These are phyloP conservation scores for Zaprionus obscuricornis DNA, from an alignment of 2,888 invertebrate genomes.

Conservation along the genomic window DNA sequence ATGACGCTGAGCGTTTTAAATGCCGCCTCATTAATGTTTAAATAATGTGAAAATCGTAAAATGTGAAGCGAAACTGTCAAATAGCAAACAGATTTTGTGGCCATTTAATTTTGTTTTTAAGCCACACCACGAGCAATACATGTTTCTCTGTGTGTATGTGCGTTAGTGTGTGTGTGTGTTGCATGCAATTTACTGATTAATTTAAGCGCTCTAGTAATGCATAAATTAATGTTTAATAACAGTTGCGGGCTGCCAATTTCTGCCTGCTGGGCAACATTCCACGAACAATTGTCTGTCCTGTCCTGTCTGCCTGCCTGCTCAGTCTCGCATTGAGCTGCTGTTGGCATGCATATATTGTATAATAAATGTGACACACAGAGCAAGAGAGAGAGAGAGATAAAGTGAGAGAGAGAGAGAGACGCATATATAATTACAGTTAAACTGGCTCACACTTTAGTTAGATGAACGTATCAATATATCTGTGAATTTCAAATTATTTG, in stretches of 20 bases:
- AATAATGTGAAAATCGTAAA: too few relatives aligned
- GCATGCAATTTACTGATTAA: conserved; percentile 68
- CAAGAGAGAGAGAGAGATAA: background rate
- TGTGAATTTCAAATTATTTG: conserved; percentile 48
- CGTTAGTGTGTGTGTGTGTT: conserved; percentile 11
- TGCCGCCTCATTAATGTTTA: too few relatives aligned
- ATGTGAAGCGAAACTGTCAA: too few relatives aligned
- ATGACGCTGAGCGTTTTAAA: too few relatives aligned
- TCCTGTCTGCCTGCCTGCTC: conserved; percentile 12
- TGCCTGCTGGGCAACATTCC: too few relatives aligned
- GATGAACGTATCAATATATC: conserved; percentile 53
- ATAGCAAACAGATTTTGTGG: too few relatives aligned
- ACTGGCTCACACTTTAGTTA: conserved; percentile 34
- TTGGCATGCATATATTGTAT: conserved; percentile 21
- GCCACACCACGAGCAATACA: conserved; percentile 28
- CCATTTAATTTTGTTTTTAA: conserved; percentile 55
- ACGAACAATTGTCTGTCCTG: too few relatives aligned
- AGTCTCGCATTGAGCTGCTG: background rate
- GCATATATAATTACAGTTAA: conserved; percentile 2
- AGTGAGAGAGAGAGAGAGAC: background rate
- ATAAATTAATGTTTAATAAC: conserved; percentile 72
- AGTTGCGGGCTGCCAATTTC: conserved; percentile 45
- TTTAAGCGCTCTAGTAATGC: conserved; percentile 67
- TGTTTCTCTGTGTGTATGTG: background rate
- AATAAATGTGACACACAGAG: conserved; percentile 35